A percentile compares a stretch with the other conserved stretches of the same genome.
Conservation (phyloP, 1,140 invertebrate species). For the Formica selysi region DNA sequence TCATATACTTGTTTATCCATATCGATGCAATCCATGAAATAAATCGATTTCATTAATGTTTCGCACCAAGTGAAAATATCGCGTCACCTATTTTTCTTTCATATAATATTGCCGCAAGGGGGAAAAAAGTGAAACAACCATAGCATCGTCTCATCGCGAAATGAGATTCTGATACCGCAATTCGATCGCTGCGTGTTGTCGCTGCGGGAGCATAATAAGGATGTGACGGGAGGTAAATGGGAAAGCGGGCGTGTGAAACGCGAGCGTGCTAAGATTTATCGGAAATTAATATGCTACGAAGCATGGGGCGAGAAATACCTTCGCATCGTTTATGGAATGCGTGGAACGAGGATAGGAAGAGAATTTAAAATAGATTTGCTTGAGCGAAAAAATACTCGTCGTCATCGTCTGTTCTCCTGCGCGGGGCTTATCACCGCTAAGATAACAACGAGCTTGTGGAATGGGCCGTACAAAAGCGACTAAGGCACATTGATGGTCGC, state of each 20-base stretch:
- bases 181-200: slow-evolving; percentile 25
- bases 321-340: slow-evolving; percentile 1
- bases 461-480: slow-evolving; percentile 35
- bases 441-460: slow-evolving; percentile 39
- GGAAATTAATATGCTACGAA: slow-evolving; percentile 50
- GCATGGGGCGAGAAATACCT: slow-evolving; percentile 2
- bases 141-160: slow-evolving; percentile 26
- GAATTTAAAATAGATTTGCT: slow-evolving; percentile 76
- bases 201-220: slow-evolving; percentile 25
- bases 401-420: slow-evolving; percentile 56
- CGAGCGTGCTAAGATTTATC: slow-evolving; percentile 37
- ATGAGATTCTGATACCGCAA: slow-evolving; percentile 59
- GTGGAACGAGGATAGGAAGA: slow-evolving; percentile 15
- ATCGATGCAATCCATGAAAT: slow-evolving; percentile 23
- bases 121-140: slow-evolving; percentile 32
- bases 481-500: slow-evolving; percentile 61
- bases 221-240: neutral
- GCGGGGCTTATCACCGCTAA: slow-evolving; percentile 66
- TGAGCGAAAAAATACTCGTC: slow-evolving; percentile 63
- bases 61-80: slow-evolving; percentile 25
- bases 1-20: neutral
- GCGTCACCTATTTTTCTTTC: slow-evolving; percentile 30
- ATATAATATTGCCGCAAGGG: neutral
- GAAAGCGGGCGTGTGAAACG: slow-evolving; percentile 3
- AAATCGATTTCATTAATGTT: slow-evolving; percentile 44